Conservation (phyloP, 2,113 vertebrate genomes). For the Eptesicus fuscus region DNA sequence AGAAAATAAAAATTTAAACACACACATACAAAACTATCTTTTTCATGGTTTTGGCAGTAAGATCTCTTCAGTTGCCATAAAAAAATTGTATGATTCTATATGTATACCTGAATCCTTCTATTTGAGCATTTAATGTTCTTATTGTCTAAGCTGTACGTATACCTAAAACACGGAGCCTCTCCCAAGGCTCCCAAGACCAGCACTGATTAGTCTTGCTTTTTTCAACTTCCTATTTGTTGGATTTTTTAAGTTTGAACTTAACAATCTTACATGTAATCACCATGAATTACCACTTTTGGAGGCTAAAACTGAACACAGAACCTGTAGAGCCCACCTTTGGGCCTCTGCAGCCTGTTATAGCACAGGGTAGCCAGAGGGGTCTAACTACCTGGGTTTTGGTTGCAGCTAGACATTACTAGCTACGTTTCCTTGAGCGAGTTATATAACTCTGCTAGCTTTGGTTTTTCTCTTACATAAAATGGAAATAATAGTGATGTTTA, state of each 20-base stretch:
- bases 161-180: not conserved
- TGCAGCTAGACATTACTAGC: not conserved
- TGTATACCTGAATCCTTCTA: not conserved
- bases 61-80: not conserved
- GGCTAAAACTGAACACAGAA: not conserved
- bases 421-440: not conserved
- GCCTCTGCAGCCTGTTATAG: not conserved
- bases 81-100: not conserved
- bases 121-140: not conserved
- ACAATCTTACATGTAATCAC: not conserved
- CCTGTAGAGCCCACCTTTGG: not conserved
- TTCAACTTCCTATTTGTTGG: not conserved
- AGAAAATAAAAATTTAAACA: too few species aligned
- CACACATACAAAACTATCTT: not conserved
- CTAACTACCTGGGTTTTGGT: not conserved
- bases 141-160: not conserved
- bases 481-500: not conserved
- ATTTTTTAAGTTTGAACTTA: not conserved
- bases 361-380: not conserved
- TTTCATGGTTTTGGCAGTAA: not conserved
- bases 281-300: not conserved
- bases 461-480: not conserved
- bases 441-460: not conserved
- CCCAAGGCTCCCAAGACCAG: not conserved
- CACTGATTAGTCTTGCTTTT: not conserved